Conservation (phyloP, 2,797 vertebrate genomes). For the Lithobates pipiens region DNA sequence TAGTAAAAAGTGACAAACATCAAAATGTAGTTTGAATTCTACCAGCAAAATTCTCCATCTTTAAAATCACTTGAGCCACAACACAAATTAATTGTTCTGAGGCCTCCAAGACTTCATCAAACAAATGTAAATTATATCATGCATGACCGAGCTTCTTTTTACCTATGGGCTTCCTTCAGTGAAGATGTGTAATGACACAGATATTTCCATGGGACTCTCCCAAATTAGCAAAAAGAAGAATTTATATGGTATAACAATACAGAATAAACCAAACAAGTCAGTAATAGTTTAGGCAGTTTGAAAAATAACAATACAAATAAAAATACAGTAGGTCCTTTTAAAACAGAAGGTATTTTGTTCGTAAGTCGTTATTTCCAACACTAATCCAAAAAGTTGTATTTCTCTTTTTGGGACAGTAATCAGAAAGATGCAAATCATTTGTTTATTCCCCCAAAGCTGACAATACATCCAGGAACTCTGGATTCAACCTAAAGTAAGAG, state of each 20-base stretch:
- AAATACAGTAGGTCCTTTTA: too few relatives aligned
- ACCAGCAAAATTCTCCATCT: constrained; percentile 70
- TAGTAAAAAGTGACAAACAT: constrained; percentile 71
- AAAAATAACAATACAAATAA: too few relatives aligned
- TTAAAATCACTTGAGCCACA: constrained; percentile 72
- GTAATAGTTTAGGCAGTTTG: neutral
- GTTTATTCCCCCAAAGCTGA: neutral
- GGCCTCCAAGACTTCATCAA: constrained; percentile 79
- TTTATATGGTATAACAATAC: neutral
- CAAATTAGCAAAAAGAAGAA: constrained; percentile 48
- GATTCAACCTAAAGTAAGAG: neutral
- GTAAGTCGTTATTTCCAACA: neutral
- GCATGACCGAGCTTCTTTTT: constrained; percentile 75
- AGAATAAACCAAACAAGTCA: constrained; percentile 6
- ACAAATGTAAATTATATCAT: constrained; percentile 78
- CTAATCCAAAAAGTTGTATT: neutral
- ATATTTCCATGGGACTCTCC: constrained; percentile 64
- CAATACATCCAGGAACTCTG: neutral
- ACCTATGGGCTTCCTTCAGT: constrained; percentile 70
- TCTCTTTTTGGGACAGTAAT: neutral
- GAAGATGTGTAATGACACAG: constrained; percentile 69
- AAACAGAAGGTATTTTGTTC: neutral
- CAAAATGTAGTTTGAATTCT: constrained; percentile 71
- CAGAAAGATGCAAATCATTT: neutral
- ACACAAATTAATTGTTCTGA: constrained; percentile 78